phyloP scores from a whole-genome alignment of 1,140 invertebrate genomes.

The Cyrtorhinus lividipennis region DNA sequence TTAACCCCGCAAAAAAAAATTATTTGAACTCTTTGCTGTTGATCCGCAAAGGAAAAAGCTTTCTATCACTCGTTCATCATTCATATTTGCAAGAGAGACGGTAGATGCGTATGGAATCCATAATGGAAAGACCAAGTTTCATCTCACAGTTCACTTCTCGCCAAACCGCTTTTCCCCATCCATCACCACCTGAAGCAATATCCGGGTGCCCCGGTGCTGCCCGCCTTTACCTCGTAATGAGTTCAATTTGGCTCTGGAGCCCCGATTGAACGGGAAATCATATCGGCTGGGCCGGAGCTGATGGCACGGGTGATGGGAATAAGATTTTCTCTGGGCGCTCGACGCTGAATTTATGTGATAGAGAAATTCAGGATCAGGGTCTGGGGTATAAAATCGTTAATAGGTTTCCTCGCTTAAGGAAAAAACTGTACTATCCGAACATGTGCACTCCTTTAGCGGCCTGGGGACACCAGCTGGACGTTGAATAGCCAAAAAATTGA shows the following conservation, averaged over 20 bases:
- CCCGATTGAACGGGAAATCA: neutral
- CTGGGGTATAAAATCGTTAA: neutral
- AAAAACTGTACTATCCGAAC: neutral
- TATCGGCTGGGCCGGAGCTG: neutral
- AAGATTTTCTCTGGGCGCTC: neutral
- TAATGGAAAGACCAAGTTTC: neutral
- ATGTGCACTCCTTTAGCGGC: neutral
- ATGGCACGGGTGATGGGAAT: neutral
- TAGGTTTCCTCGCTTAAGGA: neutral
- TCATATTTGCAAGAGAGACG: too few species aligned
- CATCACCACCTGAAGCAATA: neutral
- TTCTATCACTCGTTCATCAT: too few species aligned
- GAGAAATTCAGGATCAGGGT: neutral
- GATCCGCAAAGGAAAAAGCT: too few species aligned
- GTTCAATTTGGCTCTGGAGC: neutral
- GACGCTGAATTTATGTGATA: neutral
- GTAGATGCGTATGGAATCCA: neutral
- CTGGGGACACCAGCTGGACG: neutral
- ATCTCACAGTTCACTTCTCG: neutral
- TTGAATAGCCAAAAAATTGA: neutral
- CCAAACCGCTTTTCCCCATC: neutral
- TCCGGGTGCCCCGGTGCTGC: neutral
- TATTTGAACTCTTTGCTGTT: too few species aligned
- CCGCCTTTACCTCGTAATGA: neutral
- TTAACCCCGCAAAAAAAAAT: too few species aligned